These are phyloP conservation scores for Podarcis lilfordi DNA, from an alignment of 2,797 vertebrate genomes.

Conservation along the genomic window DNA sequence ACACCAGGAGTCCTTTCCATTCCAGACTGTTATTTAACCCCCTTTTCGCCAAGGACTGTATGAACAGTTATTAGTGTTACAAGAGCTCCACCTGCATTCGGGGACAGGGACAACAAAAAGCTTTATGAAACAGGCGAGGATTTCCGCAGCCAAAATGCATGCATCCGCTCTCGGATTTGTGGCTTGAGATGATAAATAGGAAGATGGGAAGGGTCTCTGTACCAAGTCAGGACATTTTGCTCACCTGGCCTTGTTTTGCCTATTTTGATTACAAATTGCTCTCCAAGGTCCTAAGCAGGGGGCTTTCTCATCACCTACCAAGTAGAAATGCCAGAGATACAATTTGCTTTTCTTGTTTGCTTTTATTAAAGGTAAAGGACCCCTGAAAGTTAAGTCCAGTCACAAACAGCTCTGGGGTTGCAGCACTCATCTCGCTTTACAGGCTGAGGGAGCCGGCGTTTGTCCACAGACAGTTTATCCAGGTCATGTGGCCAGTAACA, in stretches of 20 bases:
- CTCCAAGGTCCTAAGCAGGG: neutral
- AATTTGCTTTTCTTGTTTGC: neutral
- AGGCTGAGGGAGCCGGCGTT: too few species aligned
- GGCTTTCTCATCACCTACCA: neutral
- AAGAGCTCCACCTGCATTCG: constrained; percentile 43
- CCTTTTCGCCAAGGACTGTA: neutral
- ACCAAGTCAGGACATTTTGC: neutral
- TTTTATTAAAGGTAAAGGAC: too few species aligned
- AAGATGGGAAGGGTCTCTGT: neutral
- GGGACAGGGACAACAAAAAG: neutral
- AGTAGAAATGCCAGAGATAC: neutral
- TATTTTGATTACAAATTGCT: neutral
- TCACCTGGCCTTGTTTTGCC: neutral
- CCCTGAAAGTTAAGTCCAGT: too few species aligned
- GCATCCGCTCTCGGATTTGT: too few species aligned
- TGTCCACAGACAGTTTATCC: too few species aligned
- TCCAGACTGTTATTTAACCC: neutral
- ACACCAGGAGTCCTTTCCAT: neutral
- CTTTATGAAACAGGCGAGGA: neutral
- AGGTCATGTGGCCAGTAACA: too few species aligned
- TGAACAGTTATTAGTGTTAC: constrained; percentile 2
- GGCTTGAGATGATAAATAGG: neutral
- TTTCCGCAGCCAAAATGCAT: neutral
- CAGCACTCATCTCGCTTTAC: too few species aligned
- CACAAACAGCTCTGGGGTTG: too few species aligned